Percentiles rank a stretch among this genome's conserved stretches.
Evolutionary conservation across 2,797 vertebrate genomes (phyloP).

Genomic region (Atherinosoma microstoma): DNA sequence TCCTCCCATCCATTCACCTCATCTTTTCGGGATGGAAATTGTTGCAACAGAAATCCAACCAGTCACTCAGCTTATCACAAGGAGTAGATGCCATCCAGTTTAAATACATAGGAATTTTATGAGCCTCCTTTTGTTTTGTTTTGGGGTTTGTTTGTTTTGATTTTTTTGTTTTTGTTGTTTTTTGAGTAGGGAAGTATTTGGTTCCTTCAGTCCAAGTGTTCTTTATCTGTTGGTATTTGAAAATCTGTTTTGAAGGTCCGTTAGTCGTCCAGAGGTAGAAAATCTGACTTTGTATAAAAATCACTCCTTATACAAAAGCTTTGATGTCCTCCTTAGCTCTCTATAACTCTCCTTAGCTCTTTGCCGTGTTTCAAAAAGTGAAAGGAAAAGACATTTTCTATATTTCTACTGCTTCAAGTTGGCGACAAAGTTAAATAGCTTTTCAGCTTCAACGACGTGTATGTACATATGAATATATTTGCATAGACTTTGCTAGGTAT

Average conservation of each 20-base stretch:
- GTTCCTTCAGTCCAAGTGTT: conserved; percentile 76
- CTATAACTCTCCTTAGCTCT: conserved; percentile 76
- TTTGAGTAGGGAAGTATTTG: conserved; percentile 69
- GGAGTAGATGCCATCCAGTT: conserved; percentile 75
- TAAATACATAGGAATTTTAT: conserved; percentile 58
- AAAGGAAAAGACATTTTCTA: conserved; percentile 79
- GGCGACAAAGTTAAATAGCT: conserved; percentile 78
- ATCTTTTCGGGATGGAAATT: conserved; percentile 52
- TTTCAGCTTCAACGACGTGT: conserved; percentile 77
- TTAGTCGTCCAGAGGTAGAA: conserved; percentile 76
- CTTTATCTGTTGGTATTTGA: conserved; percentile 78
- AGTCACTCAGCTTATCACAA: conserved; percentile 55
- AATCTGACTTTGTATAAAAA: conserved; percentile 79
- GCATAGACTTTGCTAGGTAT: conserved; percentile 87
- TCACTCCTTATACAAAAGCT: conserved; percentile 79
- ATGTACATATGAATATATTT: conserved; percentile 86
- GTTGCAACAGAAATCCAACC: conserved; percentile 61
- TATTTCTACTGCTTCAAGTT: conserved; percentile 82
- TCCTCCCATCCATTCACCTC: conserved; percentile 62
- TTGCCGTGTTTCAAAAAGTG: conserved; percentile 75
- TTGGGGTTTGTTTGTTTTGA: conserved; percentile 10
- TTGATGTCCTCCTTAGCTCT: conserved; percentile 80
- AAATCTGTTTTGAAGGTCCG: conserved; percentile 72
- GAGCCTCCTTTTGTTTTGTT: conserved; percentile 47
- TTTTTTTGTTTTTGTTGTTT: conserved; percentile 4